phyloP scores from a whole-genome alignment of 2,888 invertebrate genomes.

The Lycophotia porphyrea region DNA sequence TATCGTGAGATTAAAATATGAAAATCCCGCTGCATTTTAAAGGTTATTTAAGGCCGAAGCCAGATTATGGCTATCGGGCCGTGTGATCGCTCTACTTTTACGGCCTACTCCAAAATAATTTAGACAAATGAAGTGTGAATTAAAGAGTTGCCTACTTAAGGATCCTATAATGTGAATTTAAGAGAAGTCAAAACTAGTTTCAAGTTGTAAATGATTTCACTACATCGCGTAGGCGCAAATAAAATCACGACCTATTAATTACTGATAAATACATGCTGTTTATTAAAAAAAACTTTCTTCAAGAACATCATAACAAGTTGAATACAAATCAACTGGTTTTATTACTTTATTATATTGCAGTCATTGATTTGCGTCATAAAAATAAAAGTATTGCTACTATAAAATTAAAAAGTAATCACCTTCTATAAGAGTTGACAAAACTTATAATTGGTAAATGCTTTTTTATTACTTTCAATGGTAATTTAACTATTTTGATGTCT shows the following conservation, averaged over 20 bases:
- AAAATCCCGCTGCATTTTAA: no score
- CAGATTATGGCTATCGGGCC: background rate
- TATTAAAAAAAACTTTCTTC: conserved; percentile 50
- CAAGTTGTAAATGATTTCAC: conserved; percentile 17
- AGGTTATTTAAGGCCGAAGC: background rate
- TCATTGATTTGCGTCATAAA: conserved; percentile 14
- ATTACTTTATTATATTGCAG: conserved; percentile 27
- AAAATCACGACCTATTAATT: conserved; percentile 31
- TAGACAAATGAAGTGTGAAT: background rate
- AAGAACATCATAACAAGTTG: conserved; percentile 23
- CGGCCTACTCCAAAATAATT: conserved; percentile 1
- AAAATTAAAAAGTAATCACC: conserved; percentile 39
- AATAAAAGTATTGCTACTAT: conserved; percentile 25
- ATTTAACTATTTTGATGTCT: conserved; percentile 29
- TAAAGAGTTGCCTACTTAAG: background rate
- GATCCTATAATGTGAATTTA: conserved; percentile 9
- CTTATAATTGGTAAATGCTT: background rate
- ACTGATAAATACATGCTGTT: conserved; percentile 22
- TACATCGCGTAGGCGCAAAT: background rate
- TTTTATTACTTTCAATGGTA: conserved; percentile 30
- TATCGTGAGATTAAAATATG: background rate
- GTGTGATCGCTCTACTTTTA: background rate
- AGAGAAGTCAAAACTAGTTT: conserved; percentile 26
- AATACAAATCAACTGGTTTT: conserved; percentile 22
- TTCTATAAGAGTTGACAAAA: conserved; percentile 29